Evolutionary conservation across 1,140 invertebrate species (phyloP).

Genomic region (Saccostrea glomerata): DNA sequence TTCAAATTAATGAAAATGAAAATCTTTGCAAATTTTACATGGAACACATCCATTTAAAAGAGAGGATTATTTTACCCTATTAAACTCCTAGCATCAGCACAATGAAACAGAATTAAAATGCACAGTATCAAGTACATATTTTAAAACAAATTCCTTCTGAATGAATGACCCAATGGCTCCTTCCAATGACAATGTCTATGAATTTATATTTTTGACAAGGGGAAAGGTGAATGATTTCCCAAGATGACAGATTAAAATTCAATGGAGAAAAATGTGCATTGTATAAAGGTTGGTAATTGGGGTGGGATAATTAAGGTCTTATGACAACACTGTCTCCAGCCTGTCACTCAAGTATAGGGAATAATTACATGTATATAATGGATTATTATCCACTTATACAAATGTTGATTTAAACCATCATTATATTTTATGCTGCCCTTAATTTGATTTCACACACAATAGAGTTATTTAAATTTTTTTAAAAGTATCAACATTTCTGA

Average conservation of each 20-base stretch:
- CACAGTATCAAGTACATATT: background rate
- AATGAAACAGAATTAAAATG: background rate
- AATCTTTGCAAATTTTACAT: too few species aligned
- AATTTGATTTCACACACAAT: constrained; percentile 6
- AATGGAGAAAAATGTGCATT: background rate
- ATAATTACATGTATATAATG: background rate
- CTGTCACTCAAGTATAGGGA: background rate
- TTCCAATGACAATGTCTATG: background rate
- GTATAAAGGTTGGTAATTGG: background rate
- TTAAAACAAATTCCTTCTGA: background rate
- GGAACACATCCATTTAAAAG: background rate
- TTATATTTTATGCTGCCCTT: background rate
- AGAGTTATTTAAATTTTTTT: background rate
- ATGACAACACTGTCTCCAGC: background rate
- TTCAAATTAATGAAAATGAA: too few species aligned
- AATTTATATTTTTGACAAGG: background rate
- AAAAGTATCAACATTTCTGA: background rate
- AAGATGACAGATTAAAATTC: constrained; percentile 17
- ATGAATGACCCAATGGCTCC: background rate
- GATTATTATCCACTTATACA: background rate
- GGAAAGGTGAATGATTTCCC: background rate
- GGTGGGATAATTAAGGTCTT: constrained; percentile 18
- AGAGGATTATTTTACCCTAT: background rate
- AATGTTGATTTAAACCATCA: constrained; percentile 18
- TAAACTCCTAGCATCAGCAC: background rate